These are phyloP conservation scores for Eurytoma adleriae DNA, from an alignment of 2,888 invertebrate genomes.

Conservation along the genomic window DNA sequence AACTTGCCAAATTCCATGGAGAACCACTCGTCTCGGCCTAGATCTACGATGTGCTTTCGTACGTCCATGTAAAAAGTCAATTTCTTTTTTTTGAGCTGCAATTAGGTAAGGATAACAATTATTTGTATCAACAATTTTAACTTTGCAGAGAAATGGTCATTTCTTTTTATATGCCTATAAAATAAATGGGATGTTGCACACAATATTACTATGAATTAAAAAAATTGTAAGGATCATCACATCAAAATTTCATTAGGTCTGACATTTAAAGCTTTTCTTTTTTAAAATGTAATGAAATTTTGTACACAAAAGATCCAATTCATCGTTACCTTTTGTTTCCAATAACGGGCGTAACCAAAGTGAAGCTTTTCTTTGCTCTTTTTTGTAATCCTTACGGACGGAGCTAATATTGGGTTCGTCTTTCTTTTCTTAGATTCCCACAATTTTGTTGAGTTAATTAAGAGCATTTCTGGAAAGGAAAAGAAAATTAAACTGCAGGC, in stretches of 20 bases:
- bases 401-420: constrained; percentile 37
- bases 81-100: constrained; percentile 64
- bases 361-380: constrained; percentile 58
- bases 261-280: too few relatives aligned
- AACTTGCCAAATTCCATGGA: constrained; percentile 69
- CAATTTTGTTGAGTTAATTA: constrained; percentile 52
- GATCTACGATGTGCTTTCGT: constrained; percentile 64
- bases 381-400: constrained; percentile 57
- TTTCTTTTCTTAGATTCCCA: constrained; percentile 60
- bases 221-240: too few relatives aligned
- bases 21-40: constrained; percentile 65
- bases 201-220: too few relatives aligned
- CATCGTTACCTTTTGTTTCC: constrained; percentile 61
- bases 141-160: neutral
- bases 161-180: too few relatives aligned
- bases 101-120: constrained; percentile 20
- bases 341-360: constrained; percentile 59
- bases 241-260: too few relatives aligned
- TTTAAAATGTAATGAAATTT: neutral
- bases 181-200: too few relatives aligned
- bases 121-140: neutral
- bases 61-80: constrained; percentile 62
- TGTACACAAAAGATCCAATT: too few relatives aligned
- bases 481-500: neutral
- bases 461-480: constrained; percentile 59